Base-by-base conservation (phyloP, 2,797 vertebrate genomes). In the Etheostoma nigrum region DNA sequence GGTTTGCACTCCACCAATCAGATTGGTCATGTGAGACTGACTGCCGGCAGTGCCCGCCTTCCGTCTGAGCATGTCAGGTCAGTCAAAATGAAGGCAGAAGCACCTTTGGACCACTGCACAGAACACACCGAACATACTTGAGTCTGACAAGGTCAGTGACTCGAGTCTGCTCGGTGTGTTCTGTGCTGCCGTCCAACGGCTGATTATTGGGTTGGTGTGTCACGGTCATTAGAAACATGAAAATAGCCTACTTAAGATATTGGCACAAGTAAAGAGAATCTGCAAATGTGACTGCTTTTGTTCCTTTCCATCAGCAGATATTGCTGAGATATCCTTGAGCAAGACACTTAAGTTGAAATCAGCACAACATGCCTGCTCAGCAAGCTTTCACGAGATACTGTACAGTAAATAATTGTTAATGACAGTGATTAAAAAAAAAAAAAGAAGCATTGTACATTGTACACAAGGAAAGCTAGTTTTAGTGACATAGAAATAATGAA, bases 381-480 rank as follows among this genome's bases (percentile, higher is more conserved):
- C 86, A 82, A 64, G 67, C 59, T 11, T 58, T 69, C 49, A 49
- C 68, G 65, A 47, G 57, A 62, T 57, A 16, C 21, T 58, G 72
- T 61, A n/a, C 16, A 54, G 73, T 67, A 78, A 82, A 87, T 71
- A 83, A 72, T 57, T 57, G 54, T 44, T 57, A 60, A 71, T 78
- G 61, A 74, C 23, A 59, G 36, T 33, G 25, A 67, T 72, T 66
- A 5, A 14, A 57, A 61, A 54, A 57, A 54, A 57, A 54, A 58
- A 59, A 27, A 16, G 6, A 66, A 65, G 65, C 62, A 53, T 63
- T 72, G 68, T 54, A 47, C 15, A 6, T 15, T 52, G 7, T 12
- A 51, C 11, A 33, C 21, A 45, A 65, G 44, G 4, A 63, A 63
- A 55, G n/a, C 60, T 59, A 15, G 4, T 67, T 33, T 36, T 66